Evolutionary conservation across 2,797 vertebrate genomes (phyloP).

Genomic region (Onychomys torridus): DNA sequence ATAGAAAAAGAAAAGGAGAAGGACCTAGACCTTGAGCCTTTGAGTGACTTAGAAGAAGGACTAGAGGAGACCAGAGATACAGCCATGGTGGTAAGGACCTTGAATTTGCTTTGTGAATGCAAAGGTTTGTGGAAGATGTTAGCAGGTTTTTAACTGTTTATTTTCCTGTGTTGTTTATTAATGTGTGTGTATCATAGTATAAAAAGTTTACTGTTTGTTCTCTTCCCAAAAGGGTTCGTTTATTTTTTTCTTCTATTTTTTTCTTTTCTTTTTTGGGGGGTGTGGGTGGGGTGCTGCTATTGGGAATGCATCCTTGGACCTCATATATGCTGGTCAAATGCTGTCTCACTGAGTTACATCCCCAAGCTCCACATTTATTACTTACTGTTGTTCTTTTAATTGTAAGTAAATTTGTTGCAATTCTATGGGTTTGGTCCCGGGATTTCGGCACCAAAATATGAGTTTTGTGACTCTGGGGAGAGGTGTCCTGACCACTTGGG

Average conservation of each 20-base stretch:
- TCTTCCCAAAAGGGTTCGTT: not conserved
- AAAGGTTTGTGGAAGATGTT: constrained; percentile 7
- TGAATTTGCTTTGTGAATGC: not conserved
- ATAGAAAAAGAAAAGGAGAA: constrained; percentile 95
- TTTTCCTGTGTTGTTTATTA: constrained; percentile 6
- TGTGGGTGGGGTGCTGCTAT: too few species aligned
- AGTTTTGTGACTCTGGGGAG: too few species aligned
- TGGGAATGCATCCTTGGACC: not conserved
- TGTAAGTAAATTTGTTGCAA: too few species aligned
- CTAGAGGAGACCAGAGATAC: constrained; percentile 94
- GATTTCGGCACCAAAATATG: too few species aligned
- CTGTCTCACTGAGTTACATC: not conserved
- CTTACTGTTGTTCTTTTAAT: not conserved
- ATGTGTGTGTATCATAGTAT: not conserved
- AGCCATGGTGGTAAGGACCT: constrained; percentile 92
- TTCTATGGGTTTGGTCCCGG: too few species aligned
- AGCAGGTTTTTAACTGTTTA: not conserved
- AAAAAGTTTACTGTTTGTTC: not conserved
- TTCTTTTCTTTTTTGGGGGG: not conserved
- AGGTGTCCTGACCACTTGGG: too few species aligned
- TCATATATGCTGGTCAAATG: too few species aligned
- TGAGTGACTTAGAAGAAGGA: constrained; percentile 95
- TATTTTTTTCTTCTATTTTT: not conserved
- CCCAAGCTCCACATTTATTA: not conserved
- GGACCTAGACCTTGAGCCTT: constrained; percentile 92